These are phyloP conservation scores for Eidolon dupreanum DNA, from an alignment of 2,797 vertebrate species.

Conservation along the genomic window DNA sequence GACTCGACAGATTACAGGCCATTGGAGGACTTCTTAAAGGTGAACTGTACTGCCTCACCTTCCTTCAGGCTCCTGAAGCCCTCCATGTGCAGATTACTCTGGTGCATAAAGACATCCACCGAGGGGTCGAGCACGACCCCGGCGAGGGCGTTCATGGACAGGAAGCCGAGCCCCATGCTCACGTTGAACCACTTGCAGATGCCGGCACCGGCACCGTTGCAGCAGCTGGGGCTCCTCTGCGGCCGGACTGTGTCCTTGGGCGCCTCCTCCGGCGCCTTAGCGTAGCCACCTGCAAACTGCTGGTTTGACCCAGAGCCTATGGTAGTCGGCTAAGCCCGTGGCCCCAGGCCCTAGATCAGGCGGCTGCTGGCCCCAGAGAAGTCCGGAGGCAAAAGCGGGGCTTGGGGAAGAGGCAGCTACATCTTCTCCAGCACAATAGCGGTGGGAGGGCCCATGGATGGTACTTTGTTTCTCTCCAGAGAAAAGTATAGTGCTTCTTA, in stretches of 20 bases:
- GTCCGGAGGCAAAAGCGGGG: conserved; percentile 86
- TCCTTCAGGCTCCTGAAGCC: conserved; percentile 98
- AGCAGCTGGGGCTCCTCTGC: conserved; percentile 89
- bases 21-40: conserved; percentile 97
- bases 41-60: conserved; percentile 95
- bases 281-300: conserved; percentile 93
- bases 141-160: conserved; percentile 95
- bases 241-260: conserved; percentile 86
- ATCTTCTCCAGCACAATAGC: conserved; percentile 92
- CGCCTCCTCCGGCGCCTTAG: conserved; percentile 91
- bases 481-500: neutral
- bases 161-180: conserved; percentile 98
- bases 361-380: conserved; percentile 86
- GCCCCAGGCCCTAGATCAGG: conserved; percentile 85
- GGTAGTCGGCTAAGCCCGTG: conserved; percentile 73
- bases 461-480: neutral
- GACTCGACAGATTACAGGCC: conserved; percentile 95
- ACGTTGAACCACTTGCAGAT: conserved; percentile 99
- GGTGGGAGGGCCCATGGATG: conserved; percentile 87
- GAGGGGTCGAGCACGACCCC: conserved; percentile 92
- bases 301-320: conserved; percentile 96
- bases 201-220: conserved; percentile 88
- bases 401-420: conserved; percentile 90
- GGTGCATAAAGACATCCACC: conserved; percentile 97
- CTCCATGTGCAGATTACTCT: conserved; percentile 99